Evolutionary conservation across 2,888 invertebrate genomes (phyloP), one percentile per base, ranked within the genome.

Genomic region (Leptinotarsa juncta): DNA sequence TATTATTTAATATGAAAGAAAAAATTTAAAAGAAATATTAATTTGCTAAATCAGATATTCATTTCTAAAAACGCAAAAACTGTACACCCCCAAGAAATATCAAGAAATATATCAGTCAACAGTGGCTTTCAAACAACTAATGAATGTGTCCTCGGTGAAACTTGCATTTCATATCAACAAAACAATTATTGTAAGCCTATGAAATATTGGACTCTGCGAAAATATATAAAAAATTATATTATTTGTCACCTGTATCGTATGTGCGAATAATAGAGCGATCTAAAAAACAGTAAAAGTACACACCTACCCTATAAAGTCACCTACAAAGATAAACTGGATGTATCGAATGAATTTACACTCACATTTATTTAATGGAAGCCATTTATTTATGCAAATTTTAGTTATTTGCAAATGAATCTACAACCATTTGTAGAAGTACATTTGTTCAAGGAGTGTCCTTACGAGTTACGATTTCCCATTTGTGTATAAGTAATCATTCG

Each of bases 381-480:
- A 57, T 57, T 23, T 57, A 20, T 57, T 57, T 57, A 57, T 57
- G 57, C 57, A 57, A 57, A 57, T 57, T 57, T 23, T 4, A 15
- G 20, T 15, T 57, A 57, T 57, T 57, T 57, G 57, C 57, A 57
- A 57, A 57, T 57, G 57, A 57, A 57, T 18, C 20, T 57, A 57
- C 57, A 57, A 57, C 57, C 18, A 23, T 23, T 57, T 57, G 57
- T 57, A 57, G 57, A 57, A 23, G 57, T 23, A 20, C 23, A 23
- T 57, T 57, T 57, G 20, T 57, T 57, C 57, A 57, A 20, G 57
- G 57, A 57, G 57, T 57, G 57, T 57, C 15, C 20, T 57, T 57
- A 23, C 55, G 55, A 20, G 18, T 57, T 20, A 53, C n/a, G 42
- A 42, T 42, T 42, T 42, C 42, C 42, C 42, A 42, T 42, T 42